Evolutionary conservation across 2,113 vertebrate genomes (phyloP).

Genomic region (Lycaon pictus): DNA sequence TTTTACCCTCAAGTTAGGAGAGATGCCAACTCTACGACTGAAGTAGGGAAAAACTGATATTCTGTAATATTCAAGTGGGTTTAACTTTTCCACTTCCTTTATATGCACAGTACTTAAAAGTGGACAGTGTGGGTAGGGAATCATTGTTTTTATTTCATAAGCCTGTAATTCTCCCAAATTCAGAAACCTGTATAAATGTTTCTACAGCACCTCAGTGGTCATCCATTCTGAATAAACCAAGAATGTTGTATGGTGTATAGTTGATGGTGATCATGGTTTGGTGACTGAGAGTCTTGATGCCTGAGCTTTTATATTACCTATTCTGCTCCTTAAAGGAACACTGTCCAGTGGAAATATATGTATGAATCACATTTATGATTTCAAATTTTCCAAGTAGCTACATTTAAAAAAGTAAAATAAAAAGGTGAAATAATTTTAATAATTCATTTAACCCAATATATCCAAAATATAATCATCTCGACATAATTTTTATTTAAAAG

Average conservation of each 20-base stretch:
- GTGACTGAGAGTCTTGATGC: not conserved
- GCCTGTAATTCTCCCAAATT: not conserved
- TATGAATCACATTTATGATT: not conserved
- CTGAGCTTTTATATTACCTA: not conserved
- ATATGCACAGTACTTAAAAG: not conserved
- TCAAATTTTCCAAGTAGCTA: conserved; percentile 1
- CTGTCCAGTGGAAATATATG: not conserved
- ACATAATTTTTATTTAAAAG: not conserved
- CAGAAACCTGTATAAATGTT: not conserved
- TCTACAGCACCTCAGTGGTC: not conserved
- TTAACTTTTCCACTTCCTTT: not conserved
- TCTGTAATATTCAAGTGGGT: not conserved
- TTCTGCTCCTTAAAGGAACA: not conserved
- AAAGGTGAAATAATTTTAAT: not conserved
- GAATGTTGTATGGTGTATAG: not conserved
- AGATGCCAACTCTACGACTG: not conserved
- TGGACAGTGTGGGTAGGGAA: not conserved
- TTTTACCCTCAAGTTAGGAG: not conserved
- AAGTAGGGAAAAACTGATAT: not conserved
- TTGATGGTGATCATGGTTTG: not conserved
- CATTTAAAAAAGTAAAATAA: not conserved
- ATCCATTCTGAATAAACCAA: not conserved
- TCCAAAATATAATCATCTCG: not conserved
- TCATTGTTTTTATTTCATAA: not conserved
- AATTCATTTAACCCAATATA: not conserved